phyloP scores from a whole-genome alignment of 2,797 vertebrate genomes.

The Rhinichthys osculus region DNA sequence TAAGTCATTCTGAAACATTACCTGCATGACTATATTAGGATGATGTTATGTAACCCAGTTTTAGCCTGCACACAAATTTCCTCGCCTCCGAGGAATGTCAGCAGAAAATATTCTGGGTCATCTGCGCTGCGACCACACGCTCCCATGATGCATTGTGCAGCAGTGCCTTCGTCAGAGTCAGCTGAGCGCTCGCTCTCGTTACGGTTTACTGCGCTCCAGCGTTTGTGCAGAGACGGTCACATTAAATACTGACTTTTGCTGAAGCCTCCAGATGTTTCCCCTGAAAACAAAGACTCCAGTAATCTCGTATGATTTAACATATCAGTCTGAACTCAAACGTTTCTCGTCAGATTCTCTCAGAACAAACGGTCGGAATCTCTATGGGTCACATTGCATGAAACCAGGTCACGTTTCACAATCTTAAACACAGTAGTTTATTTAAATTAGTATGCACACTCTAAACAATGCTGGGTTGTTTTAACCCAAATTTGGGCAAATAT shows the following conservation, averaged over 20 bases:
- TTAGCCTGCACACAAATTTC: slow-evolving; percentile 43
- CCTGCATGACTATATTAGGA: slow-evolving; percentile 44
- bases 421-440: background rate
- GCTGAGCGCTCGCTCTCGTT: slow-evolving; percentile 37
- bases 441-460: background rate
- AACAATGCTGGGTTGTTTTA: no score
- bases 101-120: slow-evolving; percentile 60
- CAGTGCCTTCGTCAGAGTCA: slow-evolving; percentile 44
- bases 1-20: slow-evolving; percentile 8
- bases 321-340: background rate
- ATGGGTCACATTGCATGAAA: background rate
- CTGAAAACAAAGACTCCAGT: background rate
- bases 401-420: background rate
- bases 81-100: slow-evolving; percentile 48
- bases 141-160: slow-evolving; percentile 49
- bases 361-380: background rate
- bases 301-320: background rate
- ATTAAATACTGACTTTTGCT: background rate
- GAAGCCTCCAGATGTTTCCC: background rate
- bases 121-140: slow-evolving; percentile 21
- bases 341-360: background rate
- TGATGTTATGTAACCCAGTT: slow-evolving; percentile 42
- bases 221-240: background rate
- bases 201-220: background rate
- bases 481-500: no score